Evolutionary conservation across 2,888 invertebrate genomes (phyloP).

Genomic region (Cetonia aurata): DNA sequence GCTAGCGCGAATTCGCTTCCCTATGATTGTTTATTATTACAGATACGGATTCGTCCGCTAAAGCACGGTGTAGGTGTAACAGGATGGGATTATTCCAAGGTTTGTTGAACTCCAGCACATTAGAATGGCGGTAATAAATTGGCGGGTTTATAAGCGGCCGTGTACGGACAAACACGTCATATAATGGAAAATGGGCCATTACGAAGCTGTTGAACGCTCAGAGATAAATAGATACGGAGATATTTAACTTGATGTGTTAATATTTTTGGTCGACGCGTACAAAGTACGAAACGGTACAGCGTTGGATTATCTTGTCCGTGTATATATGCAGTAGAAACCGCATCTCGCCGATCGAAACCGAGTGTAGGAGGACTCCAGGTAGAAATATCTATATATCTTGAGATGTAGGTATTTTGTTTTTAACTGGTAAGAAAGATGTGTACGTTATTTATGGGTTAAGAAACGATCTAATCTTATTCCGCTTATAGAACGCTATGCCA

Average conservation of each 20-base stretch:
- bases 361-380: too few relatives aligned
- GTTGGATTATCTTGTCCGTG: too few relatives aligned
- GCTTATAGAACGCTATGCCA: too few relatives aligned
- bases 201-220: background rate
- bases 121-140: conserved; percentile 24
- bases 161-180: conserved; percentile 16
- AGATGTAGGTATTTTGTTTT: too few relatives aligned
- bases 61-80: conserved; percentile 20
- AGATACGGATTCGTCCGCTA: conserved; percentile 21
- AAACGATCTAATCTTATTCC: too few relatives aligned
- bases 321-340: too few relatives aligned
- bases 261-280: background rate
- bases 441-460: too few relatives aligned
- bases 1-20: conserved; percentile 4
- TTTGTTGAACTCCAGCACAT: conserved; percentile 20
- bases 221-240: background rate
- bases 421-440: too few relatives aligned
- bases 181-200: conserved; percentile 1
- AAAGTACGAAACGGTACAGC: background rate
- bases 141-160: background rate
- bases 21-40: conserved; percentile 28
- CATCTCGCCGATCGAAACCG: background rate
- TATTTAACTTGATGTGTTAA: conserved; percentile 4
- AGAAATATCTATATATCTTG: too few relatives aligned
- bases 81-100: conserved; percentile 22